A percentile compares a stretch with the other conserved stretches of the same genome.
Conservation (phyloP, 1,140 invertebrate genomes). For the Wasmannia auropunctata region DNA sequence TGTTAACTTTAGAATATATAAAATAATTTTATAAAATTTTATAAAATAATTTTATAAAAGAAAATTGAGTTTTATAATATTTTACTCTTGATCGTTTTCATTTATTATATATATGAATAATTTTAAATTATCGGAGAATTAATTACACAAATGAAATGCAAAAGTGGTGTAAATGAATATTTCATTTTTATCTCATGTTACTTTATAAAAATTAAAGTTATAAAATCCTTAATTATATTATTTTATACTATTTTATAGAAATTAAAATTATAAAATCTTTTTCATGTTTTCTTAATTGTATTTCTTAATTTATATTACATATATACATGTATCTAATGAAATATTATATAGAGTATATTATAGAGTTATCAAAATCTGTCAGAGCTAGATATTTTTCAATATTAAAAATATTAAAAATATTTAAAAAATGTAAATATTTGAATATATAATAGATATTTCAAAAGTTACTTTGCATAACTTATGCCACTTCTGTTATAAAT, state of each 20-base stretch:
- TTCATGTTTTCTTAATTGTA: background rate
- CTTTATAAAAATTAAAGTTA: background rate
- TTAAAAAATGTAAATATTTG: background rate
- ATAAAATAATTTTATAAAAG: no score
- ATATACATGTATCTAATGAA: no score
- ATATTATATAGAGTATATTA: no score
- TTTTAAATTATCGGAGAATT: background rate
- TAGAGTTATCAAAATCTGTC: background rate
- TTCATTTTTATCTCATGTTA: background rate
- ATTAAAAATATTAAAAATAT: background rate
- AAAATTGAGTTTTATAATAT: background rate
- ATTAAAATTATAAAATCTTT: background rate
- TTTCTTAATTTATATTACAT: background rate
- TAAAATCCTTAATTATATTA: background rate
- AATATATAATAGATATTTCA: background rate
- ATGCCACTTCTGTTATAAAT: background rate
- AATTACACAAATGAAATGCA: background rate
- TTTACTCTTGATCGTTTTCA: constrained; percentile 1
- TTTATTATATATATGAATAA: background rate
- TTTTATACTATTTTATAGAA: background rate
- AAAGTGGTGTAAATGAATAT: constrained; percentile 19
- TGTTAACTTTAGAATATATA: background rate
- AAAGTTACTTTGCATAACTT: background rate
- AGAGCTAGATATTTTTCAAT: background rate
- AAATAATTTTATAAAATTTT: no score